Percentiles rank a stretch among this genome's conserved stretches.
phyloP scores from a whole-genome alignment of 2,888 invertebrate genomes.

The Macrosiphum euphorbiae region DNA sequence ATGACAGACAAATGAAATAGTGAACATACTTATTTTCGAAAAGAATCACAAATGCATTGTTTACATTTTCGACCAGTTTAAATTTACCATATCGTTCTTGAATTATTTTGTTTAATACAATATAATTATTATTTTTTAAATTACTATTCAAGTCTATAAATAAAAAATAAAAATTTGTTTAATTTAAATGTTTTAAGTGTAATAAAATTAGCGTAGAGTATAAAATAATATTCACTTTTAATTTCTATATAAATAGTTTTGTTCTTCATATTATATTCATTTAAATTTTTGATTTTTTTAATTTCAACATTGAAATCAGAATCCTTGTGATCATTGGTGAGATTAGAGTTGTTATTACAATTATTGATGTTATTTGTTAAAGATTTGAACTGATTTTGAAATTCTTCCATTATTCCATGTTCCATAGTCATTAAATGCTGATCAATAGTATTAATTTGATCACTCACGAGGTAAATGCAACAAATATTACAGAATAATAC shows the following conservation, averaged over 20 bases:
- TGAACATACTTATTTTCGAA: slow-evolving; percentile 14
- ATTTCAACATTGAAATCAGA: not conserved
- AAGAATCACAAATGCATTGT: slow-evolving; percentile 1
- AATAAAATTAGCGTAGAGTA: not conserved
- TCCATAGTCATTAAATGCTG: not conserved
- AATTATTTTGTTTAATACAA: not conserved
- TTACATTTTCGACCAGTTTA: not conserved
- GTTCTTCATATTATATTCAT: not conserved
- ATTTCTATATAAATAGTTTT: slow-evolving; percentile 34
- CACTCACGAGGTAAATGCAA: not conserved
- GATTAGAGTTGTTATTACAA: not conserved
- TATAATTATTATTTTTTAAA: slow-evolving; percentile 1
- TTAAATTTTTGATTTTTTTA: not conserved
- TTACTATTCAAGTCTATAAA: not conserved
- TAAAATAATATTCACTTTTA: slow-evolving; percentile 9
- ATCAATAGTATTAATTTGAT: not conserved
- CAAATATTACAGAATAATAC: slow-evolving; percentile 44
- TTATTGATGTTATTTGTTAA: not conserved
- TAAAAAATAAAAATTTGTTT: not conserved
- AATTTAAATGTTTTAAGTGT: not conserved
- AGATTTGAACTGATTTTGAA: not conserved
- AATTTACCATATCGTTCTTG: slow-evolving; percentile 21
- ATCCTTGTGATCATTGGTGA: not conserved
- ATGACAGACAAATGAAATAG: not conserved
- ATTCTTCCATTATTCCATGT: slow-evolving; percentile 21